Conservation (phyloP, 92 coral and sea anemone genomes). For the Parazoanthus swiftii region DNA sequence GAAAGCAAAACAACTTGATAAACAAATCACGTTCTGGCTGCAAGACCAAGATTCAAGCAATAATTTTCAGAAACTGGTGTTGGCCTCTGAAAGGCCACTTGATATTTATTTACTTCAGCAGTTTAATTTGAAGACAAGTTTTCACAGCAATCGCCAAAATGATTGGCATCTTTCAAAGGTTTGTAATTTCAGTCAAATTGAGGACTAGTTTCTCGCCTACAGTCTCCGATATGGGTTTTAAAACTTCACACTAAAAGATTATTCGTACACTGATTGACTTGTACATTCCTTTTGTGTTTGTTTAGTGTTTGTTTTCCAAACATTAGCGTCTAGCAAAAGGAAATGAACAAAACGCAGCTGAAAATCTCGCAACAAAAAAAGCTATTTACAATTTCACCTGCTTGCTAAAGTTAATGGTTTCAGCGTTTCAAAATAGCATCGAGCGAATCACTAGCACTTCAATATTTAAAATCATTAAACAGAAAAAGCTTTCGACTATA, state of each 20-base stretch:
- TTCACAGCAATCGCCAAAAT: background rate
- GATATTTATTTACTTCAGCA: background rate
- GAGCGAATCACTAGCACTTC: background rate
- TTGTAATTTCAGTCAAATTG: background rate
- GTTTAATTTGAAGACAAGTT: background rate
- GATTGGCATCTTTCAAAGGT: background rate
- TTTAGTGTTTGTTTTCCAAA: background rate
- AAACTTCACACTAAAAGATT: background rate
- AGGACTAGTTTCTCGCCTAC: background rate
- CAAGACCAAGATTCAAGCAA: background rate
- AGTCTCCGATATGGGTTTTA: background rate
- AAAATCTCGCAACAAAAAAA: background rate
- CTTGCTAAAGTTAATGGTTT: background rate
- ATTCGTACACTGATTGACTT: background rate
- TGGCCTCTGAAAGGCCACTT: slow-evolving; percentile 8
- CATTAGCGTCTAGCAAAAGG: background rate
- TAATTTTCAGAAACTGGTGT: background rate
- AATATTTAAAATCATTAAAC: background rate
- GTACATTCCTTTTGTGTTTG: background rate
- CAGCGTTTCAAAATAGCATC: background rate
- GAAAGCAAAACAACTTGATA: background rate
- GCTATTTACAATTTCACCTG: background rate
- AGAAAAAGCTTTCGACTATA: background rate
- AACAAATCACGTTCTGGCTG: background rate
- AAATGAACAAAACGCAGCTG: slow-evolving; percentile 19